A percentile compares a stretch with the other conserved stretches of the same genome.
Conservation (phyloP, 2,797 vertebrate genomes). For the Onychomys arenicola region DNA sequence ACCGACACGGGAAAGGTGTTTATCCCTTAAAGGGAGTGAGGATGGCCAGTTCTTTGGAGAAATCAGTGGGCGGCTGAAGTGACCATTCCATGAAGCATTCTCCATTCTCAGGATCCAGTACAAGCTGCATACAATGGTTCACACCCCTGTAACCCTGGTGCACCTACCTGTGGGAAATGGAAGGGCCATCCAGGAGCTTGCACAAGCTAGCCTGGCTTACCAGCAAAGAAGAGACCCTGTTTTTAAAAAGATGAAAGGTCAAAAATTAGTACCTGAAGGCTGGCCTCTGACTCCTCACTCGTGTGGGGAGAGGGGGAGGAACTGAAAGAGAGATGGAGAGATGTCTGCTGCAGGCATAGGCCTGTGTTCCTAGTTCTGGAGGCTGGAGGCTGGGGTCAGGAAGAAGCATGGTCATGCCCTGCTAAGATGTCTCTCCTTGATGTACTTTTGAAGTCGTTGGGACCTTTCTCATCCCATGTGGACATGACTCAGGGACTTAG, state of each 20-base stretch:
- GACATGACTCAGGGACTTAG: too few relatives aligned
- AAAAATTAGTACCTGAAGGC: not conserved
- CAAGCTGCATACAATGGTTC: not conserved
- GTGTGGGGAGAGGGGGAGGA: rapidly evolving
- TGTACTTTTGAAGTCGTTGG: not conserved
- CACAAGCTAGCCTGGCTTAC: not conserved
- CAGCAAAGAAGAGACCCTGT: not conserved
- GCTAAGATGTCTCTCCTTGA: not conserved
- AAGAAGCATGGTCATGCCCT: not conserved
- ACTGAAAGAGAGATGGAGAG: not conserved
- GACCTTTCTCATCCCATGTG: not conserved
- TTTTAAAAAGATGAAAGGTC: not conserved
- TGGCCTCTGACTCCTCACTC: not conserved
- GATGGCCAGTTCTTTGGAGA: not conserved
- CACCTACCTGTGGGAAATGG: not conserved
- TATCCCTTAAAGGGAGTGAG: not conserved
- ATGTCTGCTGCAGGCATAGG: not conserved
- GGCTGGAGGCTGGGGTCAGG: not conserved
- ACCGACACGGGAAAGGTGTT: not conserved
- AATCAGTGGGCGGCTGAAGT: not conserved
- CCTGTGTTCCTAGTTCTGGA: not conserved
- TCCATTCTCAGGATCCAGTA: not conserved
- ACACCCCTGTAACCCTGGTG: not conserved
- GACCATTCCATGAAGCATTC: not conserved
- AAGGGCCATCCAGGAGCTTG: not conserved